Evolutionary conservation across 2,888 invertebrate genomes (phyloP).

Genomic region (Noctua comes): DNA sequence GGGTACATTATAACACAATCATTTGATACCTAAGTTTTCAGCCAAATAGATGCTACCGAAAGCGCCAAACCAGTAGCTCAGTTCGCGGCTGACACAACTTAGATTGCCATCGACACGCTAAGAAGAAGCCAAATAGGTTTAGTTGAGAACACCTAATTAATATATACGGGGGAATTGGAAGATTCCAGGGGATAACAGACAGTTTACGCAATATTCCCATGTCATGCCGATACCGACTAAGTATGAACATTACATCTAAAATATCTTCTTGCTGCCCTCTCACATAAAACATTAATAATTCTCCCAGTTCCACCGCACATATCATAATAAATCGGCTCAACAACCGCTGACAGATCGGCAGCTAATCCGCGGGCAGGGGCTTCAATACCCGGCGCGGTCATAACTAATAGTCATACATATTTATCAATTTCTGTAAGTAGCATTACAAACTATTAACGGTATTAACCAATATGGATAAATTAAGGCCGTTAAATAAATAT

Average conservation of each 20-base stretch:
- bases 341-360: constrained; percentile 73
- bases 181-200: no score
- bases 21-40: no score
- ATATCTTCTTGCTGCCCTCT: constrained; percentile 36
- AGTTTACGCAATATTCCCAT: no score
- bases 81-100: no score
- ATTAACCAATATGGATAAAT: constrained; percentile 43
- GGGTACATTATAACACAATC: no score
- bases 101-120: no score
- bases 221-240: no score
- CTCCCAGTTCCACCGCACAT: constrained; percentile 62
- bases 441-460: constrained; percentile 43
- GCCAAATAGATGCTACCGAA: no score
- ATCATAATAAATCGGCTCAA: constrained; percentile 64
- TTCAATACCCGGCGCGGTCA: constrained; percentile 58
- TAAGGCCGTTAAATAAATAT: constrained; percentile 6
- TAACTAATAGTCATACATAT: constrained; percentile 56
- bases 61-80: no score
- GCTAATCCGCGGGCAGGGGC: constrained; percentile 62
- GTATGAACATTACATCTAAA: neutral
- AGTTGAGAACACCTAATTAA: no score
- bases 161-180: no score
- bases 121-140: no score
- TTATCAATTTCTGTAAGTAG: constrained; percentile 61
- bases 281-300: constrained; percentile 49